A percentile compares a stretch with the other conserved stretches of the same genome.
Evolutionary conservation across 1,140 invertebrate genomes (phyloP).

Genomic region (Euglossa dilemma): DNA sequence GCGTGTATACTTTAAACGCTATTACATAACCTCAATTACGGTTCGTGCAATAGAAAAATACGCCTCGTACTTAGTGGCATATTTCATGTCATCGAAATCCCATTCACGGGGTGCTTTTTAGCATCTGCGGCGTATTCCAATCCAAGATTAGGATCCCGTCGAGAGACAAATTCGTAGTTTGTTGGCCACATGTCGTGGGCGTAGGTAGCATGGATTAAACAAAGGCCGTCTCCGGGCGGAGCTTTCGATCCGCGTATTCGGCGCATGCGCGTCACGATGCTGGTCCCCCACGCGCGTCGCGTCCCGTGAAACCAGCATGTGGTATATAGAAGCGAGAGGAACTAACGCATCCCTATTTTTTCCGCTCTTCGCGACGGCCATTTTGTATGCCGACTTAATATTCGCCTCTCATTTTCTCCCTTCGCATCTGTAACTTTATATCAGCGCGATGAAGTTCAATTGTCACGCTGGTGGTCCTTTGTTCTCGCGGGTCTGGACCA

Average conservation of each 20-base stretch:
- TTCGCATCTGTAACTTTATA: conserved; percentile 66
- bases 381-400: conserved; percentile 75
- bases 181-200: conserved; percentile 68
- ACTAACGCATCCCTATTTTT: conserved; percentile 62
- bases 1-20: not conserved
- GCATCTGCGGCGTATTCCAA: conserved; percentile 18
- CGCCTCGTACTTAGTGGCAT: not conserved
- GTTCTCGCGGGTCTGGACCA: conserved; percentile 35
- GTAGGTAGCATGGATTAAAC: conserved; percentile 76
- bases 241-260: conserved; percentile 72
- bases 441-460: conserved; percentile 63
- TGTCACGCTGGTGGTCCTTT: conserved; percentile 60
- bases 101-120: not conserved
- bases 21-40: no score
- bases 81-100: not conserved
- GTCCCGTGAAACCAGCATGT: conserved; percentile 16
- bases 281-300: conserved; percentile 10
- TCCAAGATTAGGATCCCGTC: conserved; percentile 37
- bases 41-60: not conserved
- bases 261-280: conserved; percentile 64
- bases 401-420: conserved; percentile 68
- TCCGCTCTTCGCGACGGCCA: conserved; percentile 62
- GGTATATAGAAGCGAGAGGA: conserved; percentile 42
- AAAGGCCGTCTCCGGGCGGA: conserved; percentile 78
- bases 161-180: conserved; percentile 49